These are phyloP conservation scores for Ammodytes marinus DNA, from an alignment of 2,113 vertebrate species.

Conservation along the genomic window DNA sequence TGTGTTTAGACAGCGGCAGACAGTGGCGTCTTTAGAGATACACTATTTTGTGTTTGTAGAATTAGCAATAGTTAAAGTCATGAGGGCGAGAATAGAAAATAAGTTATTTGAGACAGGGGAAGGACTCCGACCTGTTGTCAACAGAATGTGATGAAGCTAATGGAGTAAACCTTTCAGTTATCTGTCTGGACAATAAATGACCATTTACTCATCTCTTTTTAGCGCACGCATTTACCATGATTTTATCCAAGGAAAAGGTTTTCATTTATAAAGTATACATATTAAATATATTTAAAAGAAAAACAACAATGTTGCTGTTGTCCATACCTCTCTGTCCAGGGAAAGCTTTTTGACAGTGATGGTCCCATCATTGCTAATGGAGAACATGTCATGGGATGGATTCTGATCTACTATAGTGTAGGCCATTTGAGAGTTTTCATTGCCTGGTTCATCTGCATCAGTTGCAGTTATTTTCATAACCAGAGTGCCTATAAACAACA, in stretches of 20 bases:
- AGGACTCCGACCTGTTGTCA: too few species aligned
- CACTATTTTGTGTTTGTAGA: background rate
- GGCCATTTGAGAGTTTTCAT: slow-evolving; percentile 88
- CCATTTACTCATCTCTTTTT: too few species aligned
- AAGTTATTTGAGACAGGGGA: background rate
- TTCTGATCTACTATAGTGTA: slow-evolving; percentile 88
- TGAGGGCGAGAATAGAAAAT: background rate
- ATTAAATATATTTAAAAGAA: too few species aligned
- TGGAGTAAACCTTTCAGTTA: background rate
- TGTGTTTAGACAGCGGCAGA: too few species aligned
- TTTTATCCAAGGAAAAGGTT: too few species aligned
- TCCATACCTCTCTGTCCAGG: slow-evolving; percentile 93
- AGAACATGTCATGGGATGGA: slow-evolving; percentile 86
- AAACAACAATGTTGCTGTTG: background rate
- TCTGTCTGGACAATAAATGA: background rate
- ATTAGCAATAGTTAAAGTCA: background rate
- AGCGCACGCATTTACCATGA: too few species aligned
- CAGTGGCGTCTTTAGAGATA: background rate
- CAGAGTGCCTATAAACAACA: slow-evolving; percentile 82
- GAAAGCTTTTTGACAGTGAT: slow-evolving; percentile 78
- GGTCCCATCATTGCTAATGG: slow-evolving; percentile 83
- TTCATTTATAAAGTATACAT: too few species aligned
- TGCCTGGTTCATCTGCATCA: slow-evolving; percentile 90
- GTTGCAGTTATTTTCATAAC: slow-evolving; percentile 88
- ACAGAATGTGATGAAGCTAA: too few species aligned